Percentiles rank a stretch among this genome's conserved stretches.
Conservation (phyloP, 2,113 vertebrate genomes). For the Helogale parvula region DNA sequence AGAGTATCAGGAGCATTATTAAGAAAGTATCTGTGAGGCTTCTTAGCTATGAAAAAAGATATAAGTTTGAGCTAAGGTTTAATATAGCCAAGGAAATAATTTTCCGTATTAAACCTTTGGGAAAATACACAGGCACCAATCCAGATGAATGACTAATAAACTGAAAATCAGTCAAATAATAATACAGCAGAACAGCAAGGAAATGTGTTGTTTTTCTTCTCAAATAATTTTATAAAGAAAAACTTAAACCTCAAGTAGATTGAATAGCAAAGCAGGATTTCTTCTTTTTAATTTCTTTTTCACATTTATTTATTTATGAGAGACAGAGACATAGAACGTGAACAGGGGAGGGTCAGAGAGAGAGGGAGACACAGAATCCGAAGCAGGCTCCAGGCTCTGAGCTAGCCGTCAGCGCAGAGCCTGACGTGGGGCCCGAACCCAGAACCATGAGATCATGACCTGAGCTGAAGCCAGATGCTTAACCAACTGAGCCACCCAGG, state of each 20-base stretch:
- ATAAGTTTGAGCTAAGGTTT: constrained; percentile 42
- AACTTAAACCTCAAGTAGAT: constrained; percentile 23
- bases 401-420: no score
- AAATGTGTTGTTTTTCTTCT: constrained; percentile 4
- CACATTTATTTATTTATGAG: no score
- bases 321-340: no score
- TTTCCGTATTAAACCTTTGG: constrained; percentile 65
- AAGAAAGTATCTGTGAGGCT: constrained; percentile 19
- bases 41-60: constrained; percentile 16
- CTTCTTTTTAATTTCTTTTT: no score
- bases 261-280: neutral
- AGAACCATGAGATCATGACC: no score
- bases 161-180: constrained; percentile 73
- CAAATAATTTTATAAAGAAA: constrained; percentile 60
- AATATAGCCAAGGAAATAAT: constrained; percentile 56
- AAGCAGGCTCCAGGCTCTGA: no score
- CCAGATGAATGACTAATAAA: constrained; percentile 72
- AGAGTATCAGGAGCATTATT: neutral
- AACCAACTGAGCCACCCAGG: no score
- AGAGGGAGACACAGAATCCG: no score
- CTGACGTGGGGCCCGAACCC: no score
- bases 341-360: no score
- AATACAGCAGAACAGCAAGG: constrained; percentile 40
- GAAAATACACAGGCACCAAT: constrained; percentile 67
- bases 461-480: no score